These are phyloP conservation scores for Stenchaetothrips biformis DNA, from an alignment of 2,888 invertebrate species.

Conservation along the genomic window DNA sequence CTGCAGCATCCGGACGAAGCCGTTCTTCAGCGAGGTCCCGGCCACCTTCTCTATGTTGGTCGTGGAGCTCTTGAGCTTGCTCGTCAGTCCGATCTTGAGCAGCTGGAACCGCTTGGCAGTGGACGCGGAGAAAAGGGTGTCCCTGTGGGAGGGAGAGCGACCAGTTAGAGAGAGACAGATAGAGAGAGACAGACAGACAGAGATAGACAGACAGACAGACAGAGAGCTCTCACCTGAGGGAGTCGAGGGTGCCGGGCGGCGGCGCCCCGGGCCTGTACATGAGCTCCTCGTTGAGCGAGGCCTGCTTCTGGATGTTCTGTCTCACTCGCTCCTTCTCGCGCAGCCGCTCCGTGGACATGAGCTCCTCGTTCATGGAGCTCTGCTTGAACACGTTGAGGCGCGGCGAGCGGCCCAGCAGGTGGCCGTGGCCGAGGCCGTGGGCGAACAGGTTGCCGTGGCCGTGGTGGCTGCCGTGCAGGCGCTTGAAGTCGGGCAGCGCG, in stretches of 20 bases:
- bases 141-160: slow-evolving; percentile 44
- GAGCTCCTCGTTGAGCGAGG: slow-evolving; percentile 81
- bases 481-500: slow-evolving; percentile 60
- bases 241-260: slow-evolving; percentile 58
- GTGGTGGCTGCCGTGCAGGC: slow-evolving; percentile 29
- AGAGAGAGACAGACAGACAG: too few relatives aligned
- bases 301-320: slow-evolving; percentile 82
- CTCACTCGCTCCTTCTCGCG: slow-evolving; percentile 76
- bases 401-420: neutral
- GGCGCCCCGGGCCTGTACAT: slow-evolving; percentile 52
- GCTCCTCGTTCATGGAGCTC: slow-evolving; percentile 81
- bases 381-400: slow-evolving; percentile 65
- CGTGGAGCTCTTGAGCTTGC: slow-evolving; percentile 75
- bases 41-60: slow-evolving; percentile 79
- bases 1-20: slow-evolving; percentile 78
- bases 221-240: slow-evolving; percentile 47
- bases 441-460: too few relatives aligned
- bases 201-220: too few relatives aligned
- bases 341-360: slow-evolving; percentile 80
- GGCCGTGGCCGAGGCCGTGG: neutral
- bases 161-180: too few relatives aligned
- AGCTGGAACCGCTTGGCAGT: slow-evolving; percentile 71
- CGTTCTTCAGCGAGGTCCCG: slow-evolving; percentile 60
- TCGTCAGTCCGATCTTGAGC: slow-evolving; percentile 74
- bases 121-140: slow-evolving; percentile 67